A percentile compares a stretch with the other conserved stretches of the same genome.
Evolutionary conservation across 1,140 invertebrate species (phyloP).

Genomic region (Cydia splendana): DNA sequence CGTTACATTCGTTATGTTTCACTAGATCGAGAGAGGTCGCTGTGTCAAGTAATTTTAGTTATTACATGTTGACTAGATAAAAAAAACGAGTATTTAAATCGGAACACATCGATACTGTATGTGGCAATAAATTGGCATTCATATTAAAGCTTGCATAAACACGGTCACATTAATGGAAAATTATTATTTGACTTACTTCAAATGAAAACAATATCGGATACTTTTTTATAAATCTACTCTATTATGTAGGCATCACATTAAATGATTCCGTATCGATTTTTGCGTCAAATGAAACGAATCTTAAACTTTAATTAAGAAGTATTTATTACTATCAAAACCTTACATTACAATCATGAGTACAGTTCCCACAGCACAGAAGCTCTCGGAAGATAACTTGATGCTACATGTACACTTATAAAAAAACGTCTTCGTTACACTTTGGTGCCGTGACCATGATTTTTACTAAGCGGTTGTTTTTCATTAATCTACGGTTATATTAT

Average conservation of each 20-base stretch:
- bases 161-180: too few relatives aligned
- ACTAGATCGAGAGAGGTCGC: too few relatives aligned
- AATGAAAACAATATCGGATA: too few relatives aligned
- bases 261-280: not conserved
- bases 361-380: conserved; percentile 2
- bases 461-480: not conserved
- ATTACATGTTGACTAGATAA: too few relatives aligned
- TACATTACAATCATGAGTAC: conserved; percentile 26
- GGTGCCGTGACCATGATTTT: not conserved
- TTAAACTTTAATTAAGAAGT: conserved; percentile 14
- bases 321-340: conserved; percentile 25
- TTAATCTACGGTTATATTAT: not conserved
- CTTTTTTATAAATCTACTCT: too few relatives aligned
- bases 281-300: not conserved
- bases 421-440: not conserved
- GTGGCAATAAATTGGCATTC: too few relatives aligned
- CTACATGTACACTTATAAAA: not conserved
- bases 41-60: too few relatives aligned
- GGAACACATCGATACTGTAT: not conserved
- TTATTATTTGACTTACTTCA: too few relatives aligned
- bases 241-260: not conserved
- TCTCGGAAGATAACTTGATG: conserved; percentile 6
- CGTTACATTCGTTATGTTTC: too few relatives aligned
- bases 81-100: not conserved
- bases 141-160: too few relatives aligned